A percentile compares a stretch with the other conserved stretches of the same genome.
Conservation (phyloP, 2,888 invertebrate genomes). For the Bellardia bayeri region DNA sequence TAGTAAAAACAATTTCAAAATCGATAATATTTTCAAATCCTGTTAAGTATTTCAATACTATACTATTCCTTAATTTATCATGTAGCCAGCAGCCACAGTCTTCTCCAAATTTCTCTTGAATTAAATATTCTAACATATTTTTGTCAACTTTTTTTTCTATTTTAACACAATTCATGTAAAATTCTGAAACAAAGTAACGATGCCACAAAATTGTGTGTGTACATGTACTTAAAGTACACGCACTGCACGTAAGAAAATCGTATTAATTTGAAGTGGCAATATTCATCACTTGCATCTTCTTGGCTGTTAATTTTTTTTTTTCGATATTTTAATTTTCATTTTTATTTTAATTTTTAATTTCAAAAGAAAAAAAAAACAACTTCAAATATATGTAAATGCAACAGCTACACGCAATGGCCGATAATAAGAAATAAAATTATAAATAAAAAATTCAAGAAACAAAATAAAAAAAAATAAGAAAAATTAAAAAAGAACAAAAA, state of each 20-base stretch:
- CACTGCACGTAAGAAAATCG: conserved; percentile 9
- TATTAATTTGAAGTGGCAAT: conserved; percentile 56
- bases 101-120: conserved; percentile 24
- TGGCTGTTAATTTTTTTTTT: conserved; percentile 28
- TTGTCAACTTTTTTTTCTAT: conserved; percentile 29
- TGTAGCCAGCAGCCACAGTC: no score
- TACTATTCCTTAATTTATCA: no score
- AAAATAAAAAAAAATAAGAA: conserved; percentile 28
- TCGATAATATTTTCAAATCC: no score
- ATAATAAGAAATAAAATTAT: conserved; percentile 50
- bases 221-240: not conserved
- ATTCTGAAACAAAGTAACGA: conserved; percentile 44
- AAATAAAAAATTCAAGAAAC: conserved; percentile 26
- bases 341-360: conserved; percentile 2
- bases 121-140: conserved; percentile 28
- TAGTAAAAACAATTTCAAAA: no score
- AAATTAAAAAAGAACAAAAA: not conserved
- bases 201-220: conserved; percentile 11
- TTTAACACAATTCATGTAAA: conserved; percentile 39
- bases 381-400: conserved; percentile 15
- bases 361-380: conserved; percentile 16
- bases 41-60: no score
- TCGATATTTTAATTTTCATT: not conserved
- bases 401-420: conserved; percentile 29
- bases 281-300: conserved; percentile 31